Base-by-base conservation (phyloP, 2,797 vertebrate species). In the Dallia pectoralis region DNA sequence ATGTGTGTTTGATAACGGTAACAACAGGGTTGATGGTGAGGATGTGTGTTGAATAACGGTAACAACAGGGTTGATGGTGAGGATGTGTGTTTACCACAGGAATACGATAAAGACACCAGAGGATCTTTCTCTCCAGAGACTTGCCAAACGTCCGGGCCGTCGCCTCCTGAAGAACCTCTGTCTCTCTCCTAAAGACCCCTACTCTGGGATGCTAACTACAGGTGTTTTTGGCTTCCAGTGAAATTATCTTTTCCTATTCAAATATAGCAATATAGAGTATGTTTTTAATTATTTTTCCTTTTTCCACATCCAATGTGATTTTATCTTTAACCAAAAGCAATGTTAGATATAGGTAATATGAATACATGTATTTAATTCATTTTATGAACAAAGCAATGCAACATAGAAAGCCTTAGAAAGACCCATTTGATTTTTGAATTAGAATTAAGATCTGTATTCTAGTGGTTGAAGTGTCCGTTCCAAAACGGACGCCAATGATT, bases 191-290 rank as follows among this genome's bases (percentile, higher is more conserved):
- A 92, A 92, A 0, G 95, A 96, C 78, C 93, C 95, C 16, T 95
- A 93, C 81, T 95, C 94, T 0, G 95, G 95, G 79, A 94, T 95
- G 91, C 91, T 94, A 72, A 95, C 93, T 18, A 95, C 93, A 94
- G 96, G 96, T 97, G 87, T 16, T 25, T 63, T 63, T 62, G 12
- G 62, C 62, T 1, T 64, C n/a, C 29, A 62, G 15, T 62, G 22
- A 12, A 27, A 62, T 25, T 25, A 27, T 30, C 30, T 18, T 29
- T 33, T 18, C 32, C 25, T 32, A 48, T 19, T 5, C 15, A 18
- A 49, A 30, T n/a, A 8, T 22, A 33, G 51, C 36, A 48, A 48
- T 53, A 30, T 32, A n/a, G n/a, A n/a, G n/a, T n/a, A 4, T 32
- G 0, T 47, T 15, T 56, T 40, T 9, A 40, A 1, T 7, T 40